These are phyloP conservation scores for Sthenelais limicola DNA, from an alignment of 2,888 invertebrate species.

Conservation along the genomic window DNA sequence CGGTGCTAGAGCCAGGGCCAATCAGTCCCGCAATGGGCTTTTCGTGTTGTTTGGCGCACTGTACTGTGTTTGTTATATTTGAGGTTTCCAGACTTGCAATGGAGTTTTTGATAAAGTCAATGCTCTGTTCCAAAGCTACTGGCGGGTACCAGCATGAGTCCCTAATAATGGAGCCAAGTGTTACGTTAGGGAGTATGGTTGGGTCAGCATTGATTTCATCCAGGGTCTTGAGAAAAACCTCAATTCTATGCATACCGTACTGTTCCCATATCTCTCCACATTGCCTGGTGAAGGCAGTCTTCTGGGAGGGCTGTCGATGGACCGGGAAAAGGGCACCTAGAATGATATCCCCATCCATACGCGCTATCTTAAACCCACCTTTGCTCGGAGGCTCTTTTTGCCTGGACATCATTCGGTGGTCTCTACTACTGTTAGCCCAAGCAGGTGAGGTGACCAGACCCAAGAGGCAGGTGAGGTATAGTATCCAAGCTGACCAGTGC, in stretches of 20 bases:
- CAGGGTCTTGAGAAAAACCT: slow-evolving; percentile 73
- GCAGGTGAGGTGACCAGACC: no score
- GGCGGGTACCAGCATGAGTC: slow-evolving; percentile 89
- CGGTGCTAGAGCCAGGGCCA: slow-evolving; percentile 83
- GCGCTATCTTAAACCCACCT: no score
- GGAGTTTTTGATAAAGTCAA: slow-evolving; percentile 82
- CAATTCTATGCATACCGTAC: slow-evolving; percentile 83
- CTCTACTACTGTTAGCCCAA: no score
- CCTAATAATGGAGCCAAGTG: slow-evolving; percentile 81
- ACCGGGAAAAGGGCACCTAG: slow-evolving; percentile 76
- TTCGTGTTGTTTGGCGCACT: slow-evolving; percentile 49
- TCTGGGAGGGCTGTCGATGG: slow-evolving; percentile 74
- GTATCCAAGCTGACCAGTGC: no score
- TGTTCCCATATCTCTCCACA: slow-evolving; percentile 81
- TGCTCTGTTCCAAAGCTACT: slow-evolving; percentile 84
- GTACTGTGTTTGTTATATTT: slow-evolving; percentile 2
- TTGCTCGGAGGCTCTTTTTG: no score
- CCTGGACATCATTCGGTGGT: no score
- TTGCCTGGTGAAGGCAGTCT: slow-evolving; percentile 69
- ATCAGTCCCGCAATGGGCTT: slow-evolving; percentile 79
- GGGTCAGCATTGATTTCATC: slow-evolving; percentile 76
- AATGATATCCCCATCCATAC: slow-evolving; percentile 76
- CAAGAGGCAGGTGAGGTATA: no score
- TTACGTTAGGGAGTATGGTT: slow-evolving; percentile 76
- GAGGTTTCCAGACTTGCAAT: slow-evolving; percentile 59